Percentiles rank a stretch among this genome's conserved stretches.
These are phyloP conservation scores for Nematopogon swammerdamellus DNA, from an alignment of 2,888 invertebrate species.

Conservation along the genomic window DNA sequence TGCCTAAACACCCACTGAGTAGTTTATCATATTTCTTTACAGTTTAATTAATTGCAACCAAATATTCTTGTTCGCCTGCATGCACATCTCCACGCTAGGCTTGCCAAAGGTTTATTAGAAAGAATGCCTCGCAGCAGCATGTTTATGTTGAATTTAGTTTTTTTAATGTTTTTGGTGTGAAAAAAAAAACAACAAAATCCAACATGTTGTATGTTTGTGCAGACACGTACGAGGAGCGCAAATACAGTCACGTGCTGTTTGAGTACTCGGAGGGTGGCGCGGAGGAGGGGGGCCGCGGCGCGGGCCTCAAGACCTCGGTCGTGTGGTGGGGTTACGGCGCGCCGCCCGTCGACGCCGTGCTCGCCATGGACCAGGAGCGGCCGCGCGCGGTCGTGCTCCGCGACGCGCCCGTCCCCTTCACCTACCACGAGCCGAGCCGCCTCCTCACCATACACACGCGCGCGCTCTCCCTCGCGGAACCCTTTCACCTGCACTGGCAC, in stretches of 20 bases:
- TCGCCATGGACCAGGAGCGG: not conserved
- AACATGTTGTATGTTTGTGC: slow-evolving; percentile 21
- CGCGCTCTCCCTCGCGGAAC: slow-evolving; percentile 1
- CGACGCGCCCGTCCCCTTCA: slow-evolving; percentile 8
- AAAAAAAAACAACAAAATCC: too few species aligned
- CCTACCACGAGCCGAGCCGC: slow-evolving; percentile 7
- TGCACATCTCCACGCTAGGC: too few species aligned
- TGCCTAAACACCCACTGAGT: too few species aligned
- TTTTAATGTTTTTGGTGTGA: too few species aligned
- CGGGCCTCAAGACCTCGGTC: slow-evolving; percentile 25
- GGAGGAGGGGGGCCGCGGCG: slow-evolving; percentile 17
- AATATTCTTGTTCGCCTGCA: too few species aligned
- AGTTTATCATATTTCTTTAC: too few species aligned
- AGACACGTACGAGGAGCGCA: slow-evolving; percentile 59
- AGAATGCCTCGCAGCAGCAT: too few species aligned
- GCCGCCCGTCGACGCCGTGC: slow-evolving; percentile 24
- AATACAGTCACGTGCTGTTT: slow-evolving; percentile 55
- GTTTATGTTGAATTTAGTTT: slow-evolving; percentile 1
- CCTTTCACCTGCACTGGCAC: too few species aligned
- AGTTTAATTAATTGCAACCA: too few species aligned
- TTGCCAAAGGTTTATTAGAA: too few species aligned
- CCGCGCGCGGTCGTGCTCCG: slow-evolving; percentile 8
- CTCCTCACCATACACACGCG: slow-evolving; percentile 9
- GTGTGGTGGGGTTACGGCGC: slow-evolving; percentile 49
- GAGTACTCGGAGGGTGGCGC: slow-evolving; percentile 11